These are phyloP conservation scores for Cerastoderma edule DNA, from an alignment of 2,888 invertebrate species.

Conservation along the genomic window DNA sequence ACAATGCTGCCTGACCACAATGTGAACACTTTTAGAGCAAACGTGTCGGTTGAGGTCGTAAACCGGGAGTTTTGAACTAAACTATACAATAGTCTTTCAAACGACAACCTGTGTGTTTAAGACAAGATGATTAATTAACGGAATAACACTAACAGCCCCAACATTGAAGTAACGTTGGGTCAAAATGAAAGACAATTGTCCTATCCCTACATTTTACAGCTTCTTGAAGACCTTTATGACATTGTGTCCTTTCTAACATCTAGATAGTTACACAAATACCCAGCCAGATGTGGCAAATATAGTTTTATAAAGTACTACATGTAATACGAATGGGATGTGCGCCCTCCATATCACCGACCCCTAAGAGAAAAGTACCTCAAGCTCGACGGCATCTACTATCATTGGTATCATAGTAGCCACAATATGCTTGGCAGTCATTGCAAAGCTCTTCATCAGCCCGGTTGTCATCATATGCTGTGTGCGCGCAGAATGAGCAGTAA, in stretches of 20 bases:
- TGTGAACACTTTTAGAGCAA: neutral
- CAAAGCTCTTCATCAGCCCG: constrained; percentile 39
- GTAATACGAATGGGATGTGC: neutral
- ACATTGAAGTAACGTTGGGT: neutral
- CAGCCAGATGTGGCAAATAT: neutral
- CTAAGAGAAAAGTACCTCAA: constrained; percentile 4
- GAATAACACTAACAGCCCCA: neutral
- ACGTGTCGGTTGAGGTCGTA: neutral
- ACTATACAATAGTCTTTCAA: neutral
- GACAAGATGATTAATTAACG: neutral
- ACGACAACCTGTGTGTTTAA: neutral
- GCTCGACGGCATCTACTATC: constrained; percentile 25
- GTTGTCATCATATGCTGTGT: constrained; percentile 36
- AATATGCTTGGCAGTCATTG: constrained; percentile 32
- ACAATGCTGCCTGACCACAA: neutral
- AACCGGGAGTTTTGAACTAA: neutral
- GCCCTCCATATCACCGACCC: neutral
- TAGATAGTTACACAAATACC: neutral
- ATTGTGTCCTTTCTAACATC: neutral
- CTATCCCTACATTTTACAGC: too few relatives aligned
- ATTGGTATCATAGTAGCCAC: constrained; percentile 37
- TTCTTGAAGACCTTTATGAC: neutral
- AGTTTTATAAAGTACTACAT: neutral
- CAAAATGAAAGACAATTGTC: neutral
- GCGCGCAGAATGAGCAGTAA: constrained; percentile 31